These are phyloP conservation scores for Malurus melanocephalus DNA, from an alignment of 2,113 vertebrate genomes.

Conservation along the genomic window DNA sequence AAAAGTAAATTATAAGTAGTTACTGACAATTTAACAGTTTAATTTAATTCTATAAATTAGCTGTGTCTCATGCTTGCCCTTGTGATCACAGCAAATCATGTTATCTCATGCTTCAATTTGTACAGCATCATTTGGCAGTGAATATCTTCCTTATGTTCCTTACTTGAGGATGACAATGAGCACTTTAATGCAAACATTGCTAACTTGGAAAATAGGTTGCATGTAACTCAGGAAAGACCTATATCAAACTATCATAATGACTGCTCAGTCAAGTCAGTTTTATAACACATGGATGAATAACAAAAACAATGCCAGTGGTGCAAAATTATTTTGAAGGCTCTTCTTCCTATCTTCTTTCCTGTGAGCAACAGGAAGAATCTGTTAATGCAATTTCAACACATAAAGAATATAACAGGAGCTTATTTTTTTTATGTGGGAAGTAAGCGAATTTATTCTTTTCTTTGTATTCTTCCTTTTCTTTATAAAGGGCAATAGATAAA, in stretches of 20 bases:
- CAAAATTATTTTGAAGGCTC: neutral
- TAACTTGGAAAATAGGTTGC: neutral
- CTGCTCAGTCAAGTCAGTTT: neutral
- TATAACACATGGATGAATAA: neutral
- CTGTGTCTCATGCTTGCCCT: neutral
- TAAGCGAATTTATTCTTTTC: neutral
- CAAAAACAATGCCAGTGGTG: neutral
- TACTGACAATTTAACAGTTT: neutral
- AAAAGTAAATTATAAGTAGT: neutral
- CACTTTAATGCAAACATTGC: neutral
- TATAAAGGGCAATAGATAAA: neutral
- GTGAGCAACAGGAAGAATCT: neutral
- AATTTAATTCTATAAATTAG: neutral
- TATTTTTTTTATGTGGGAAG: neutral
- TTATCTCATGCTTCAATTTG: neutral
- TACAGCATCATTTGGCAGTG: neutral
- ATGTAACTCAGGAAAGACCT: neutral
- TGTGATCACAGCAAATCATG: neutral
- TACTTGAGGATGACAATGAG: neutral
- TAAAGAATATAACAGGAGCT: neutral
- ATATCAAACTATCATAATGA: neutral
- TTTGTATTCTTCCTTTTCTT: neutral
- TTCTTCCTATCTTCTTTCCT: neutral
- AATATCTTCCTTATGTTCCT: neutral
- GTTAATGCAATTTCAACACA: neutral